Evolutionary conservation across 2,797 vertebrate species (phyloP).

Genomic region (Knipowitschia caucasica): DNA sequence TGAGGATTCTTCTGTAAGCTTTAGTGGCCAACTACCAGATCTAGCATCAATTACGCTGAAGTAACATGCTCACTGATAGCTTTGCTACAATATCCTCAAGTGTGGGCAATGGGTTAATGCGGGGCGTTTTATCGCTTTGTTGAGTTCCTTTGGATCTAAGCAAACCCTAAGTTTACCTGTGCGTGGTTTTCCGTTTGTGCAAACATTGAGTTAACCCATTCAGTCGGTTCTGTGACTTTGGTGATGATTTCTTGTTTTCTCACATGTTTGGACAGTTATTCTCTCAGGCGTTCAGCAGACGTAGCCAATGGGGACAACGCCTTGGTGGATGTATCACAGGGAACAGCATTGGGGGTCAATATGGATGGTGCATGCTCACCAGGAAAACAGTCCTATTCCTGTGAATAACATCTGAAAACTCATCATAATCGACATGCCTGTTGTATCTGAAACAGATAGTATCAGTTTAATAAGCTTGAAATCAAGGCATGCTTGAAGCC

Average conservation of each 20-base stretch:
- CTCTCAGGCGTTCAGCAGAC: too few species aligned
- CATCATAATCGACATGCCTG: too few species aligned
- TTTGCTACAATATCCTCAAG: conserved; percentile 10
- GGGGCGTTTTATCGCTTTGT: conserved; percentile 23
- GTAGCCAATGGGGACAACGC: background rate
- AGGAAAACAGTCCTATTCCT: conserved; percentile 21
- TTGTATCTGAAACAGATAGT: too few species aligned
- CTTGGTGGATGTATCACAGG: conserved; percentile 23
- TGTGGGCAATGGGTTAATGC: conserved; percentile 18
- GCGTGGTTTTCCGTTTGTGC: too few species aligned
- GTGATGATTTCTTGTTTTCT: too few species aligned
- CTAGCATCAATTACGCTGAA: conserved; percentile 21
- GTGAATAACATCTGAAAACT: background rate
- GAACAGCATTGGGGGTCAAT: background rate
- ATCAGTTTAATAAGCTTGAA: too few species aligned
- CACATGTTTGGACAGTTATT: too few species aligned
- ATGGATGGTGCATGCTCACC: conserved; percentile 20
- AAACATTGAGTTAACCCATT: too few species aligned
- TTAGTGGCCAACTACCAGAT: conserved; percentile 17
- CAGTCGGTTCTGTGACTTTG: too few species aligned
- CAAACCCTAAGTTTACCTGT: too few species aligned
- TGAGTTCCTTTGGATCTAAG: background rate
- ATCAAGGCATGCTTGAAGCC: too few species aligned
- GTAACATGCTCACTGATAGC: conserved; percentile 1
- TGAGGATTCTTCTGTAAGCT: too few species aligned